Base-by-base conservation (phyloP, 2,113 vertebrate species). In the Bettongia penicillata region DNA sequence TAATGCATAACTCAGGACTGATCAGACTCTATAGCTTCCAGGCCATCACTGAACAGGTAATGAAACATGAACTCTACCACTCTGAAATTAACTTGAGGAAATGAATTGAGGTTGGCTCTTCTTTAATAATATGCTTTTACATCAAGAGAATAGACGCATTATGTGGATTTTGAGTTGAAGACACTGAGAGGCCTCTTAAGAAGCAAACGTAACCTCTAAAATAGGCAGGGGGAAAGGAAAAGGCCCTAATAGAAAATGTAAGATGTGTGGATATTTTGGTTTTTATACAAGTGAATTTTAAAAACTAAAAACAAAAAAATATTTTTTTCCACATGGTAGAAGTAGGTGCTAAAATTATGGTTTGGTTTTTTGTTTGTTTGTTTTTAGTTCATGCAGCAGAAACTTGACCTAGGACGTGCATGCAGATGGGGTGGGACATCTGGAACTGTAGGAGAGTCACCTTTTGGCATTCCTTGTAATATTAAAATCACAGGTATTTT, bases 11-110 rank as follows among this genome's bases (percentile, higher is more conserved):
- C 97, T 98, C 99, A 53, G 99, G 99, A 96, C 98, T 99, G 95
- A 99, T 99, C 96, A 99, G 98, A 97, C 99, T 99, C 26, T 99
- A 99, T 97, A 99, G 99, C 98, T 99, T 99, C 98, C 99, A 99
- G 96, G 98, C 99, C 96, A 99, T 99, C 97, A 92, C 98, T 61
- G 97, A 99, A 94, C 99, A 99, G 99, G 99, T 99, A 98, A 98
- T 52, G 31, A 96, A 97, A 94, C 90, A 10, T 0, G 0, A 37
- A 94, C 25, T 94, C 96, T 97, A 94, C 51, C 31, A 28, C 61
- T 68, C 50, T 96, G 37, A 93, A 91, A 51, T 94, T 95, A 93
- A 84, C 57, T 51, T 92, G 93, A 95, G 28, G 5, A 25, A 95
- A 95, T 96, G 52, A 0, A 31, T 57, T 92, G 9, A 90, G 91